Evolutionary conservation across 1,140 invertebrate genomes (phyloP).

Genomic region (Paramacrobiotus metropolitanus): DNA sequence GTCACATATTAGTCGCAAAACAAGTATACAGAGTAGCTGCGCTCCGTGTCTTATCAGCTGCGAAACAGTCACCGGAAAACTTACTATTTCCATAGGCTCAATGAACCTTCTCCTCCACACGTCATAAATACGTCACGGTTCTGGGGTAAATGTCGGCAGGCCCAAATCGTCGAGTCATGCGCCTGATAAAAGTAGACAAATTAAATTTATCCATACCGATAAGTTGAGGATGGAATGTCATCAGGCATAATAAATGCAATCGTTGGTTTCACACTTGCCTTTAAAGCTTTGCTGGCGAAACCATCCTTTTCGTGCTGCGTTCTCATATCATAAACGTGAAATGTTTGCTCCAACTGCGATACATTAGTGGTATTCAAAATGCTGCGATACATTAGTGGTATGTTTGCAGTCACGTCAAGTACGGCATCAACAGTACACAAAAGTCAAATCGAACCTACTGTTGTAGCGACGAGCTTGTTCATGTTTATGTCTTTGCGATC

Average conservation of each 20-base stretch:
- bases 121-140: conserved; percentile 83
- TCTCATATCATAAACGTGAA: conserved; percentile 64
- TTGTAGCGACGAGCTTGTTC: conserved; percentile 80
- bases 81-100: conserved; percentile 82
- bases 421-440: too few relatives aligned
- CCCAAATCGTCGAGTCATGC: conserved; percentile 64
- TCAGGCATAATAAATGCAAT: conserved; percentile 6
- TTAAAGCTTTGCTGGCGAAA: conserved; percentile 49
- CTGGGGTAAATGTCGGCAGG: conserved; percentile 61
- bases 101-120: conserved; percentile 56
- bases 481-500: conserved; percentile 77
- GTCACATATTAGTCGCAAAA: conserved; percentile 7
- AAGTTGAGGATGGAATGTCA: background rate
- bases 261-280: conserved; percentile 26
- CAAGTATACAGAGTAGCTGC: background rate
- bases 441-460: too few relatives aligned
- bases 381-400: too few relatives aligned
- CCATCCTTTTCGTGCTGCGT: conserved; percentile 67
- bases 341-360: conserved; percentile 77
- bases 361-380: too few relatives aligned
- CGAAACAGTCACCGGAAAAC: conserved; percentile 13
- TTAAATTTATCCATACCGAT: too few relatives aligned
- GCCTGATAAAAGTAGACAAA: conserved; percentile 29
- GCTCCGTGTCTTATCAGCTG: too few relatives aligned
- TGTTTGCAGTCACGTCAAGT: too few relatives aligned